Percentiles rank a stretch among this genome's conserved stretches.
phyloP scores from a whole-genome alignment of 2,797 vertebrate species.

The Alcedo atthis region DNA sequence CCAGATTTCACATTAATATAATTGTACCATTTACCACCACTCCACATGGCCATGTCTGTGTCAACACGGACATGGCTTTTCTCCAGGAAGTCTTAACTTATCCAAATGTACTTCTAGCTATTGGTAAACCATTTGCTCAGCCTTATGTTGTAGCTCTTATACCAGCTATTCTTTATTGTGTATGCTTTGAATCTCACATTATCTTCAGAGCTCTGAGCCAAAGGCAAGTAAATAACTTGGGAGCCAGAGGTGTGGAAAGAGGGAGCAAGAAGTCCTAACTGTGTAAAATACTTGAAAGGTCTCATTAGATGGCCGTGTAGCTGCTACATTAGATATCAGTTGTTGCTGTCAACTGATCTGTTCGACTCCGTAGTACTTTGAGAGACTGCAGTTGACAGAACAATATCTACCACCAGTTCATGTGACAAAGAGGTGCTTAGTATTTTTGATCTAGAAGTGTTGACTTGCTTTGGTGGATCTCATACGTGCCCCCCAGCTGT shows the following conservation, averaged over 20 bases:
- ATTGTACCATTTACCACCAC: neutral
- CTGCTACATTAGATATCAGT: neutral
- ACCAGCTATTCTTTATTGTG: constrained; percentile 19
- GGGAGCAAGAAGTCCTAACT: neutral
- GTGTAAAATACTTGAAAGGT: constrained; percentile 20
- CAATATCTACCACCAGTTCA: neutral
- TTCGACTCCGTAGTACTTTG: neutral
- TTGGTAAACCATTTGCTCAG: constrained; percentile 23
- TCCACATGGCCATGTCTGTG: neutral
- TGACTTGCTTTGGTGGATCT: constrained; percentile 21
- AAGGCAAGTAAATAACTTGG: constrained; percentile 21
- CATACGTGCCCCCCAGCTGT: neutral
- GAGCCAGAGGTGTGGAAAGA: neutral
- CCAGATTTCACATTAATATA: neutral
- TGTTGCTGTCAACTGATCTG: neutral
- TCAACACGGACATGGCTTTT: neutral
- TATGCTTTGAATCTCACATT: constrained; percentile 8
- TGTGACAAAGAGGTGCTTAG: neutral
- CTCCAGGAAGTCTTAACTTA: constrained; percentile 38
- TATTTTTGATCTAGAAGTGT: constrained; percentile 12
- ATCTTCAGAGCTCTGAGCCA: constrained; percentile 1
- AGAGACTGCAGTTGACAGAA: neutral
- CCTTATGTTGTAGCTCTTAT: neutral
- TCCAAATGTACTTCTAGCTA: constrained; percentile 7
- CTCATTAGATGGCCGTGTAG: neutral